phyloP scores from a whole-genome alignment of 2,888 invertebrate genomes.

The Proisotoma minuta region DNA sequence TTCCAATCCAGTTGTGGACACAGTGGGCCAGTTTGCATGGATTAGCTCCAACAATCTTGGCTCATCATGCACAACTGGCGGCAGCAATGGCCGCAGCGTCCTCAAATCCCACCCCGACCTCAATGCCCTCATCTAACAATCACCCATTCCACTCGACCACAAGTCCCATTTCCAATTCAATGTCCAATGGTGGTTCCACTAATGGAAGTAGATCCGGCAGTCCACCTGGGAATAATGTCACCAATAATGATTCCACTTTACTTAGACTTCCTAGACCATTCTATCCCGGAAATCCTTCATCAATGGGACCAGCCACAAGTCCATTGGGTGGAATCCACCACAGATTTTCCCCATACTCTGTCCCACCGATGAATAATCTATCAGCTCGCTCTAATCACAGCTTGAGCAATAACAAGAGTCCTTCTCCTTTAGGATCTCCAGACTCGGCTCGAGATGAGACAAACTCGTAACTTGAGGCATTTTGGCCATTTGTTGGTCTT shows the following conservation, averaged over 20 bases:
- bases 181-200: conserved; percentile 35
- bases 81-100: conserved; percentile 51
- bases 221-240: conserved; percentile 31
- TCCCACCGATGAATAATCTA: conserved; percentile 44
- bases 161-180: conserved; percentile 26
- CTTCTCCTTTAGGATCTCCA: conserved; percentile 44
- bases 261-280: conserved; percentile 47
- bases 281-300: conserved; percentile 45
- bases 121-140: conserved; percentile 19
- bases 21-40: conserved; percentile 62
- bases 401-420: conserved; percentile 41
- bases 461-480: conserved; percentile 37
- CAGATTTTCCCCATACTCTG: conserved; percentile 53
- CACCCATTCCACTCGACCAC: conserved; percentile 20
- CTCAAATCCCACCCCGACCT: conserved; percentile 14
- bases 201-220: conserved; percentile 34
- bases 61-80: conserved; percentile 62
- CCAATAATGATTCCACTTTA: conserved; percentile 25
- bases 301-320: conserved; percentile 31
- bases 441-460: conserved; percentile 46
- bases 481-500: conserved; percentile 8
- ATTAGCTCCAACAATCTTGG: conserved; percentile 58
- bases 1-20: conserved; percentile 60
- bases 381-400: conserved; percentile 33
- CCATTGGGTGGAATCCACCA: conserved; percentile 49